Evolutionary conservation across 2,888 invertebrate genomes (phyloP), one percentile per base, ranked within the genome.

Genomic region (Aphodius sticticus): DNA sequence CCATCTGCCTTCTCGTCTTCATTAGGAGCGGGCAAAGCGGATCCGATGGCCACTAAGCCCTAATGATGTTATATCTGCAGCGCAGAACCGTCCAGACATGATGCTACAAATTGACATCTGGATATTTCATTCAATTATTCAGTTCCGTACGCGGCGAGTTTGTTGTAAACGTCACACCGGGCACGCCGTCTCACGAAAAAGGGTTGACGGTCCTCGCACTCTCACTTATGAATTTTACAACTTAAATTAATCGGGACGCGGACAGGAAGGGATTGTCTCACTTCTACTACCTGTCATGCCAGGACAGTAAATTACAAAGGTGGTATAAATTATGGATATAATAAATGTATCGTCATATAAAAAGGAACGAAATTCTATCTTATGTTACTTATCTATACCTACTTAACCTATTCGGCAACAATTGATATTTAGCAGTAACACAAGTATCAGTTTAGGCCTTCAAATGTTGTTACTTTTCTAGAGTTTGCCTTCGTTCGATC

Each of bases 31-130:
- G 84, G 83, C 84, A 84, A 85, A 85, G 84, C 84, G 83, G 82
- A 84, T 85, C 84, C 85, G 84, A 86, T 83, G 85, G 85, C 83
- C 82, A 83, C 84, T 84, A 83, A 84, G 85, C 84, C 86, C 85
- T 86, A 86, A 87, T 86, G 86, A 86, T 85, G 86, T 85, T 86
- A 86, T 86, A 86, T 87, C 86, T 79, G 80, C 80, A 76, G 37
- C 69, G 71, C 78, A 70, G 80, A 84, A 83, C 83, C 81, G 79
- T 82, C 80, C 83, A 83, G 85, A 86, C 86, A 85, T 84, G 85
- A 85, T 85, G 83, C 83, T 84, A 86, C 86, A 86, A 86, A 86
- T 86, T 86, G 86, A 86, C 86, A 86, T 85, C 84, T 85, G 85
- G 84, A 86, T 85, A 85, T 84, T 86, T 86, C 83, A 82, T 83